These are phyloP conservation scores for Macrotrachela quadricornifera DNA, from an alignment of 1,140 invertebrate species.

Conservation along the genomic window DNA sequence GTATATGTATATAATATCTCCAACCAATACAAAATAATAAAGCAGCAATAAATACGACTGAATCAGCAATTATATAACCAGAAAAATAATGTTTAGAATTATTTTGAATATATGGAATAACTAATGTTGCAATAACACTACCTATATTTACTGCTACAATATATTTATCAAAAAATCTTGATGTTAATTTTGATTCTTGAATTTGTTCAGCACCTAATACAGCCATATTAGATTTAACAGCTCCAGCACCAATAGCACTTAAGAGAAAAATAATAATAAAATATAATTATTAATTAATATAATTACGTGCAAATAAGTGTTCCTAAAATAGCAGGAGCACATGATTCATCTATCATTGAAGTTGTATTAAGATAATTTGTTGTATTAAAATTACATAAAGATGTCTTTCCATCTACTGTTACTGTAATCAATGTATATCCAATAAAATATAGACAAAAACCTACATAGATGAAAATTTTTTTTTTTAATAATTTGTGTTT, in stretches of 20 bases:
- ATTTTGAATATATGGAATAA: conserved; percentile 33
- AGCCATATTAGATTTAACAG: conserved; percentile 33
- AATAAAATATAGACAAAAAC: conserved; percentile 27
- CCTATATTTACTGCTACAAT: conserved; percentile 37
- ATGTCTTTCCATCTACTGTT: too few species aligned
- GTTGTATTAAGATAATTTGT: conserved; percentile 7
- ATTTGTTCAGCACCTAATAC: conserved; percentile 38
- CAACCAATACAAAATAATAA: conserved; percentile 20
- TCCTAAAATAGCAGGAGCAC: conserved; percentile 9
- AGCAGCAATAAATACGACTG: conserved; percentile 16
- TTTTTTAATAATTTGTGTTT: conserved; percentile 26
- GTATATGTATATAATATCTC: conserved; percentile 10
- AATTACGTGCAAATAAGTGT: background rate
- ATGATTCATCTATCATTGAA: conserved; percentile 9
- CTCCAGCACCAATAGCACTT: conserved; percentile 30
- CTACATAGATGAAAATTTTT: conserved; percentile 24
- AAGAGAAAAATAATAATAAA: background rate
- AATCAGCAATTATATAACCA: conserved; percentile 27
- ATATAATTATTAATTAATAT: too few species aligned
- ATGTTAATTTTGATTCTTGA: conserved; percentile 13
- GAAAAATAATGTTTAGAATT: conserved; percentile 20
- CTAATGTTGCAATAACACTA: conserved; percentile 29
- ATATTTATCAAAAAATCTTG: conserved; percentile 35
- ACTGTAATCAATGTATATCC: conserved; percentile 28
- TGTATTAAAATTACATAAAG: conserved; percentile 9